Conservation (phyloP, 2,797 vertebrate species). For the Synanceia verrucosa region DNA sequence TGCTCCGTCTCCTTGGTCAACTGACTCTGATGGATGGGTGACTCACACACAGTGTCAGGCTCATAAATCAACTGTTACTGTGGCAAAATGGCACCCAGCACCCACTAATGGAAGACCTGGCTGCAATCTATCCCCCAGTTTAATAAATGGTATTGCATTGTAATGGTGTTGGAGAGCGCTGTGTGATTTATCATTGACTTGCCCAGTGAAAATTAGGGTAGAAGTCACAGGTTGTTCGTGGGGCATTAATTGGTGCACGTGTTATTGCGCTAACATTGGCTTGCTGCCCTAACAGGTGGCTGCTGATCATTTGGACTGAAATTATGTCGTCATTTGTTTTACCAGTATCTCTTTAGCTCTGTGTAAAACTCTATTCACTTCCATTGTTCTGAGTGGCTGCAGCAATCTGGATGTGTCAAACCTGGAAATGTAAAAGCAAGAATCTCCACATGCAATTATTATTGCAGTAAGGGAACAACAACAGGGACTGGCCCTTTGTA, state of each 20-base stretch:
- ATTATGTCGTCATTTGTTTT: not conserved
- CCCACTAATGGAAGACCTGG: constrained; percentile 77
- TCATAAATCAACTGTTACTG: constrained; percentile 87
- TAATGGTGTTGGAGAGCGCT: constrained; percentile 8
- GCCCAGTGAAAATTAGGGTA: not conserved
- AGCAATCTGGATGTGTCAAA: too few species aligned
- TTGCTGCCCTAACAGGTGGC: not conserved
- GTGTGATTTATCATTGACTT: constrained; percentile 37
- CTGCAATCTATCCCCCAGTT: constrained; percentile 65
- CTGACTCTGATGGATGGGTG: constrained; percentile 85
- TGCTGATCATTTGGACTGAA: not conserved
- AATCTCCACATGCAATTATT: too few species aligned
- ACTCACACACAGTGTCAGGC: constrained; percentile 80
- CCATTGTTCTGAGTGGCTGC: too few species aligned
- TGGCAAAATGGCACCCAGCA: constrained; percentile 79
- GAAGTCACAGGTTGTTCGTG: not conserved
- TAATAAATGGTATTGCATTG: constrained; percentile 9
- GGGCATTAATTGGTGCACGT: constrained; percentile 2
- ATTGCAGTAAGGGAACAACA: too few species aligned
- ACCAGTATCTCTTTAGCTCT: not conserved
- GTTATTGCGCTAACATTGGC: not conserved
- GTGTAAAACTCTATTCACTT: not conserved
- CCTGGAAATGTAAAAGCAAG: too few species aligned
- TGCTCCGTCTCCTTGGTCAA: constrained; percentile 41
- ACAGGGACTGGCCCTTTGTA: too few species aligned